These are phyloP conservation scores for Sebastes minor DNA, from an alignment of 2,797 vertebrate species.

Conservation along the genomic window DNA sequence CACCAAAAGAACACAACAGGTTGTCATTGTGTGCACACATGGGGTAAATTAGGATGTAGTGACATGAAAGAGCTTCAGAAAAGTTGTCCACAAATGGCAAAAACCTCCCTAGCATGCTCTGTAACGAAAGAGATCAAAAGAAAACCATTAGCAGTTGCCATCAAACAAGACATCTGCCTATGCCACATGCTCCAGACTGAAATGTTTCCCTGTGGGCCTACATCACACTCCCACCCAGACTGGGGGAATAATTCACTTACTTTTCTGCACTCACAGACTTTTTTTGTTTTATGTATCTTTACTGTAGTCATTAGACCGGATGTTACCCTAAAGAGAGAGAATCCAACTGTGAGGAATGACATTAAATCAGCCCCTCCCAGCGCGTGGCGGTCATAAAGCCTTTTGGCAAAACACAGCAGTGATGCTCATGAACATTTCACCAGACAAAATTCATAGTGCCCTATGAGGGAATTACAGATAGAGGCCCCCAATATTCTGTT, in stretches of 20 bases:
- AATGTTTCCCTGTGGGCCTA: constrained; percentile 33
- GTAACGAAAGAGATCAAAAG: constrained; percentile 10
- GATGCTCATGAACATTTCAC: not conserved
- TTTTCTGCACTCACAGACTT: constrained; percentile 8
- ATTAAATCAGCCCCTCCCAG: constrained; percentile 30
- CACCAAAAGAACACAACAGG: not conserved
- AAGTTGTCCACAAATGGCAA: not conserved
- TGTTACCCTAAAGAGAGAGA: constrained; percentile 42
- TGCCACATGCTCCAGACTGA: constrained; percentile 43
- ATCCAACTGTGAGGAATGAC: constrained; percentile 32
- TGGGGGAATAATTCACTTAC: not conserved
- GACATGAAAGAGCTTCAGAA: not conserved
- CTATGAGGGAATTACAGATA: not conserved
- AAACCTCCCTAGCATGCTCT: not conserved
- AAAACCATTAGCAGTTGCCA: constrained; percentile 20
- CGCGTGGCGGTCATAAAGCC: constrained; percentile 10
- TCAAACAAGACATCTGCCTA: constrained; percentile 53
- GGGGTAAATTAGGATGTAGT: not conserved
- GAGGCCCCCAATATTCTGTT: not conserved
- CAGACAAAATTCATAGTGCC: not conserved
- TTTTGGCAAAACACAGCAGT: constrained; percentile 4
- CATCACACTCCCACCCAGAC: not conserved
- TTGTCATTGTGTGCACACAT: not conserved
- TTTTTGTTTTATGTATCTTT: constrained; percentile 18
- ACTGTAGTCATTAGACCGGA: constrained; percentile 42